Evolutionary conservation across 2,888 invertebrate species (phyloP), one percentile per base, ranked within the genome.

Genomic region (Piscicola geometra): DNA sequence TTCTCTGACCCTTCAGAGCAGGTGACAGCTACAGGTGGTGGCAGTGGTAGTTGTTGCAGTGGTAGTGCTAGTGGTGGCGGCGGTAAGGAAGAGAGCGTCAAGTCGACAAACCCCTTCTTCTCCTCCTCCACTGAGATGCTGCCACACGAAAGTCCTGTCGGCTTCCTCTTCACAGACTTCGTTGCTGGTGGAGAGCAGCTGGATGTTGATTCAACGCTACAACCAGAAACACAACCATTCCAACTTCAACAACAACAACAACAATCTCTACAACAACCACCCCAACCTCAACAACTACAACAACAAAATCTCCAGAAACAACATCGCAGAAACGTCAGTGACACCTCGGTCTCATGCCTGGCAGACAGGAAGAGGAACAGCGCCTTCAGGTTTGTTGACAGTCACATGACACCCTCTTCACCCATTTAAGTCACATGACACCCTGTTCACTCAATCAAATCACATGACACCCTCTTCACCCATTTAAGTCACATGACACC

Each of bases 281-380:
- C 79, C 76, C 81, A 80, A 71, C 78, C 77, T 33, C 77, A 77
- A 41, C 64, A 78, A 36, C 28, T 67, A 25, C 33, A 36, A 15
- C 69, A 77, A 41, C 75, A 64, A 9, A 30, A 32, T 12, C 64
- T 32, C n/a, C n/a, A 68, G 21, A 76, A 76, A 21, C 71, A 75
- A 69, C 92, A 93, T 84, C 87, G 92, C 75, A 88, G 93, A 76
- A 92, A 92, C 84, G 91, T 91, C 85, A 92, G 92, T 83, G 93
- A 93, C 83, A 92, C 92, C 0, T 91, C 91, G 75, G 91, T 91
- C 35, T 41, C 41, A 80, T 91, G 91, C 82, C 91, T 90, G 84
- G 91, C 70, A 15, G 79, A 78, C 68, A 52, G 41, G 1, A 73
- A 78, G 21, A 75, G 78, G 50, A 12, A 21, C 33, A 84, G 84